These are phyloP conservation scores for Paratrypauchen microcephalus DNA, from an alignment of 2,797 vertebrate genomes.

Conservation along the genomic window DNA sequence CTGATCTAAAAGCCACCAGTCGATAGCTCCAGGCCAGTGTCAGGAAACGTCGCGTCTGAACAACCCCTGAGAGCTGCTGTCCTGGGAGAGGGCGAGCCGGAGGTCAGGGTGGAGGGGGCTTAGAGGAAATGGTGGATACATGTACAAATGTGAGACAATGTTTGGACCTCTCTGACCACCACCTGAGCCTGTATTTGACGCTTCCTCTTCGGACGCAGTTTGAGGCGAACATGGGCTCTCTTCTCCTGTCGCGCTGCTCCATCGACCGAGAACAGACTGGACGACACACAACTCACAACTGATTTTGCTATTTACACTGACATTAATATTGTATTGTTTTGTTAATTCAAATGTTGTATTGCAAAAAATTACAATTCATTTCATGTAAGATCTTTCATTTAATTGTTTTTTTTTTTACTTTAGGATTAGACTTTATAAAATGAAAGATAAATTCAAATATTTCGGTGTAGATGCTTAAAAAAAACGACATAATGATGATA, in stretches of 20 bases:
- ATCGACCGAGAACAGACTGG: constrained; percentile 15
- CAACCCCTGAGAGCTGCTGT: constrained; percentile 31
- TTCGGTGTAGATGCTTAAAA: too few relatives aligned
- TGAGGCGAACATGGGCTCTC: constrained; percentile 45
- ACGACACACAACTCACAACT: too few relatives aligned
- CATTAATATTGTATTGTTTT: too few relatives aligned
- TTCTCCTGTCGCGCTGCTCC: constrained; percentile 53
- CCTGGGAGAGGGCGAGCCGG: constrained; percentile 21
- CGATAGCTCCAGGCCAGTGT: constrained; percentile 51
- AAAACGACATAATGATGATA: too few relatives aligned
- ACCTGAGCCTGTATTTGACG: constrained; percentile 46
- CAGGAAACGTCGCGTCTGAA: constrained; percentile 44
- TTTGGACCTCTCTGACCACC: constrained; percentile 45
- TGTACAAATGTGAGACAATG: constrained; percentile 37
- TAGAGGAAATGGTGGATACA: constrained; percentile 50
- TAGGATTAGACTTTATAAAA: too few relatives aligned
- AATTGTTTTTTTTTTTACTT: too few relatives aligned
- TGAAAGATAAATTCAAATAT: too few relatives aligned
- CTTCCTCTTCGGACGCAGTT: constrained; percentile 32
- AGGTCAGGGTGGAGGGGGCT: constrained; percentile 39
- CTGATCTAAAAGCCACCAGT: constrained; percentile 52
- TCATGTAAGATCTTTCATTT: too few relatives aligned
- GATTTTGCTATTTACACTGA: too few relatives aligned
- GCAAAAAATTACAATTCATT: too few relatives aligned
- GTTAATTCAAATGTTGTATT: too few relatives aligned